Evolutionary conservation across 2,888 invertebrate genomes (phyloP).

Genomic region (Eueremaeus valkanovi): DNA sequence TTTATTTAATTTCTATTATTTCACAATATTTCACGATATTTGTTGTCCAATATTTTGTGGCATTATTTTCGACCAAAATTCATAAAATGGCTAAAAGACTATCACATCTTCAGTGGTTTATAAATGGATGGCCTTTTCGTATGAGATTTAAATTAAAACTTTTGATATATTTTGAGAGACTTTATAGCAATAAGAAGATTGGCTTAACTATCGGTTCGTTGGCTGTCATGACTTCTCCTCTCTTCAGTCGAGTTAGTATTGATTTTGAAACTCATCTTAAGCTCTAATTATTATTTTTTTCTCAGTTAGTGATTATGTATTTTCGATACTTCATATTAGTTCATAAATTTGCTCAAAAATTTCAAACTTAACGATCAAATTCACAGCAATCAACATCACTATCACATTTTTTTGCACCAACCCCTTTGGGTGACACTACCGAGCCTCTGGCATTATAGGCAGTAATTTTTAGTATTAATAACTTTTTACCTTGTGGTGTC

Average conservation of each 20-base stretch:
- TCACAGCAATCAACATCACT: no score
- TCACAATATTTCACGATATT: background rate
- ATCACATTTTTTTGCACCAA: no score
- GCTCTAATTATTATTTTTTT: background rate
- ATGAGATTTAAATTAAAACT: background rate
- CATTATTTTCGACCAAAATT: background rate
- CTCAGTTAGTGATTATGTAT: background rate
- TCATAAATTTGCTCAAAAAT: background rate
- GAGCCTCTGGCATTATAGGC: no score
- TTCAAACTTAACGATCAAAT: background rate
- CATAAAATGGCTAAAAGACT: background rate
- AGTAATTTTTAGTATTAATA: no score
- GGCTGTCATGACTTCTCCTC: no score
- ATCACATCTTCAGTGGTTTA: conserved; percentile 2
- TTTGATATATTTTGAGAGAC: background rate
- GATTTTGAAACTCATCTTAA: no score
- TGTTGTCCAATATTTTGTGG: background rate
- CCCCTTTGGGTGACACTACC: no score
- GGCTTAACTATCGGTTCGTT: background rate
- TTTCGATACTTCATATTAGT: background rate
- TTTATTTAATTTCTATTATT: no score
- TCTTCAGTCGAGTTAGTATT: background rate
- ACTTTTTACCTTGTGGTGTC: no score
- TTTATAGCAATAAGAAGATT: background rate
- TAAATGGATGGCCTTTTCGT: background rate